A percentile compares a stretch with the other conserved stretches of the same genome.
Conservation (phyloP, 2,797 vertebrate genomes). For the Gadopsis marmoratus region DNA sequence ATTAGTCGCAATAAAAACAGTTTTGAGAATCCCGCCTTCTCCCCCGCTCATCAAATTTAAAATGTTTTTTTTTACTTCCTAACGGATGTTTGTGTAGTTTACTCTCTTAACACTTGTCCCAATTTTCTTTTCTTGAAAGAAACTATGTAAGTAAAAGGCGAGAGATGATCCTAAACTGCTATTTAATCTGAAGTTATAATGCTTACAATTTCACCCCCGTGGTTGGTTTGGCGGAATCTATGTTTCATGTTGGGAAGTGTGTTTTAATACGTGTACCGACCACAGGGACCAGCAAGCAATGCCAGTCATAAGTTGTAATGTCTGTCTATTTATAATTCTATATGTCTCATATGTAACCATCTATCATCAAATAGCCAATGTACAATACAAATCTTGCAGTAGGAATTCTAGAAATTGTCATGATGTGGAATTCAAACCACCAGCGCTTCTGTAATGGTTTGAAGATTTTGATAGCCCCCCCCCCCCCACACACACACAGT, state of each 20-base stretch:
- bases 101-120: background rate
- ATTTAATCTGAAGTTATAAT: background rate
- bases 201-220: no score
- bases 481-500: background rate
- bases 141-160: background rate
- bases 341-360: background rate
- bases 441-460: conserved; percentile 6
- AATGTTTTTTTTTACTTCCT: background rate
- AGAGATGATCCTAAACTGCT: background rate
- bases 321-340: no score
- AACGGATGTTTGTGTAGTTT: background rate
- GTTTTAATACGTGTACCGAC: background rate
- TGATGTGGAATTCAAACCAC: conserved; percentile 23
- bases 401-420: background rate
- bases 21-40: background rate
- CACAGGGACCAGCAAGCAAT: background rate
- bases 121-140: background rate
- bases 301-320: no score
- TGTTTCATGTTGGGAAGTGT: background rate
- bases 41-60: background rate
- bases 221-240: background rate
- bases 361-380: background rate
- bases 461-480: conserved; percentile 15
- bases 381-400: background rate
- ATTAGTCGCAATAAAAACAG: background rate